phyloP scores from a whole-genome alignment of 2,113 vertebrate species.

The Uria lomvia region DNA sequence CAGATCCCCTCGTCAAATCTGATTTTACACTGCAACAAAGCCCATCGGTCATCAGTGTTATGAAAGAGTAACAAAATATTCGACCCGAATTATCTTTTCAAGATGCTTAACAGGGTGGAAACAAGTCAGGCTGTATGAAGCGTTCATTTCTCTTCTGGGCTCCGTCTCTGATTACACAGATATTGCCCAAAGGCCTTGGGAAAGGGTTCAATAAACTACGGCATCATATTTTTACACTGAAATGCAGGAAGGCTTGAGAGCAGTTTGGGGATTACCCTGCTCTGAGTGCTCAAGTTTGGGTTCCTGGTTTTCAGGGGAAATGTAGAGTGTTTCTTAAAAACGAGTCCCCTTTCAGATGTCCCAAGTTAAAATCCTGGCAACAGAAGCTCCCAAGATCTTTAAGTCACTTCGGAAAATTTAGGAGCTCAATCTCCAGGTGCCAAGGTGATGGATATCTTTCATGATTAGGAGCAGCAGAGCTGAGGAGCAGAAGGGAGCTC shows the following conservation, averaged over 20 bases:
- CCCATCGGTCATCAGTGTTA: neutral
- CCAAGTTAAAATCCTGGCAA: neutral
- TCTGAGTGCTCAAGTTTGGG: neutral
- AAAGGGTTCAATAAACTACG: neutral
- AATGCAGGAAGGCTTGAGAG: neutral
- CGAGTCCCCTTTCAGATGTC: neutral
- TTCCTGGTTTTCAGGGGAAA: neutral
- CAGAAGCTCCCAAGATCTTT: neutral
- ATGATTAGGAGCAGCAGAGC: neutral
- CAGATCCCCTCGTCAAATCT: neutral
- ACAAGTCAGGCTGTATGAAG: conserved; percentile 1
- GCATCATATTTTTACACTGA: neutral
- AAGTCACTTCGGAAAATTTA: neutral
- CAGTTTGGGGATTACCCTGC: neutral
- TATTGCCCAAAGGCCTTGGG: neutral
- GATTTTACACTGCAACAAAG: neutral
- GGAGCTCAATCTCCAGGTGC: neutral
- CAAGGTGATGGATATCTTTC: neutral
- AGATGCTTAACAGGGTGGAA: conserved; percentile 10
- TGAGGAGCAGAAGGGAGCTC: neutral
- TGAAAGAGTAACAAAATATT: conserved; percentile 45
- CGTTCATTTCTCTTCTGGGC: conserved; percentile 30
- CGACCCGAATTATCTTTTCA: conserved; percentile 29
- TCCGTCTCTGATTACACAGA: conserved; percentile 40
- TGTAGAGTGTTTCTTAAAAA: neutral